phyloP scores from a whole-genome alignment of 2,113 vertebrate genomes.

The Piaya cayana region DNA sequence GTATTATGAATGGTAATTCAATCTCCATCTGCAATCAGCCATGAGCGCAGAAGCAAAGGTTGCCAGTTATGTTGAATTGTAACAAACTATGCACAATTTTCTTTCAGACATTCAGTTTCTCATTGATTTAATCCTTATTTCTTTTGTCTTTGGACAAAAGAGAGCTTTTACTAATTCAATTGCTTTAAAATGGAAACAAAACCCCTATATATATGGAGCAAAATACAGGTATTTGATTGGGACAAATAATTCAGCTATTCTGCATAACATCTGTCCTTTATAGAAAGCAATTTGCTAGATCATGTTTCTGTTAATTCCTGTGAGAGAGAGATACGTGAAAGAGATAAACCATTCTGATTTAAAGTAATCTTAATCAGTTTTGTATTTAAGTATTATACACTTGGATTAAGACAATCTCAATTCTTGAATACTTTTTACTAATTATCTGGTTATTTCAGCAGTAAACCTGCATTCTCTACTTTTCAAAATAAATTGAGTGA shows the following conservation, averaged over 20 bases:
- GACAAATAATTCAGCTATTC: background rate
- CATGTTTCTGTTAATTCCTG: background rate
- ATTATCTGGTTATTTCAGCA: background rate
- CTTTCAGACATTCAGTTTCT: background rate
- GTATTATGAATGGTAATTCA: conserved; percentile 1
- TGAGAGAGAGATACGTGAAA: background rate
- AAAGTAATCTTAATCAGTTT: background rate
- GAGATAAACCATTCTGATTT: background rate
- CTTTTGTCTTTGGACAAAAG: background rate
- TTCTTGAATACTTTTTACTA: background rate
- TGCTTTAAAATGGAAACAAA: background rate
- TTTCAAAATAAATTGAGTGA: background rate
- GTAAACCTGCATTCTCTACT: background rate
- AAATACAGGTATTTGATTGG: background rate
- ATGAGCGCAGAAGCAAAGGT: background rate
- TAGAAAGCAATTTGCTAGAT: background rate
- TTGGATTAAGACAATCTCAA: background rate
- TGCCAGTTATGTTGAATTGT: background rate
- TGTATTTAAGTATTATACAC: background rate
- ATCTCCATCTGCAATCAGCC: background rate
- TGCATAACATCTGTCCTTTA: background rate
- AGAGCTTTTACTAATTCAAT: background rate
- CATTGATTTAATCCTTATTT: background rate
- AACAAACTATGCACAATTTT: background rate
- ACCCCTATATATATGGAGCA: fast-evolving